A percentile compares a stretch with the other conserved stretches of the same genome.
Evolutionary conservation across 2,888 invertebrate species (phyloP).

Genomic region (Muscina levida): DNA sequence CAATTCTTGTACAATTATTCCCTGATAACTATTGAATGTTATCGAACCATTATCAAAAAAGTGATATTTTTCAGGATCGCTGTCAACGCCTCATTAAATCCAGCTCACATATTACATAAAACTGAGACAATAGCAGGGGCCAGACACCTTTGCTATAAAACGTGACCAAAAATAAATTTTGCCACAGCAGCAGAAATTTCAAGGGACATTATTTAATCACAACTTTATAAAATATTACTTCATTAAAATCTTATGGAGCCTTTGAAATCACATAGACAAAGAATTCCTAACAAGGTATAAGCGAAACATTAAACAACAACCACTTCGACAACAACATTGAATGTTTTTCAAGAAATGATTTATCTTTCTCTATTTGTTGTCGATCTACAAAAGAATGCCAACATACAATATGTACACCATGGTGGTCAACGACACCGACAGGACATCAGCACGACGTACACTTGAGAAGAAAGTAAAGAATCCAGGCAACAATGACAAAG

Average conservation of each 20-base stretch:
- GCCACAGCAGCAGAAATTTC: no score
- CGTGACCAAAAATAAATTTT: slow-evolving; percentile 41
- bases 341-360: not conserved
- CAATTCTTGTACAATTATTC: no score
- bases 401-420: not conserved
- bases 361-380: not conserved
- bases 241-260: slow-evolving; percentile 13
- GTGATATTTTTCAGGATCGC: no score
- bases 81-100: slow-evolving; percentile 13
- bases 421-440: slow-evolving; percentile 3
- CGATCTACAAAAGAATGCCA: not conserved
- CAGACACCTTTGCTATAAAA: slow-evolving; percentile 15
- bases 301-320: slow-evolving; percentile 1
- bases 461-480: slow-evolving; percentile 35
- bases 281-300: no score
- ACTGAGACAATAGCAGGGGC: no score
- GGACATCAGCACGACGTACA: no score
- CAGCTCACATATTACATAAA: no score
- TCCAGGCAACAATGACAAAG: slow-evolving; percentile 19
- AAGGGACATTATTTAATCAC: slow-evolving; percentile 31
- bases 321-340: not conserved
- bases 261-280: not conserved
- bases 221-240: slow-evolving; percentile 44
- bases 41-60: no score
- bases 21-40: no score